These are phyloP conservation scores for Poicephalus meyeri DNA, from an alignment of 2,113 vertebrate genomes.

Conservation along the genomic window DNA sequence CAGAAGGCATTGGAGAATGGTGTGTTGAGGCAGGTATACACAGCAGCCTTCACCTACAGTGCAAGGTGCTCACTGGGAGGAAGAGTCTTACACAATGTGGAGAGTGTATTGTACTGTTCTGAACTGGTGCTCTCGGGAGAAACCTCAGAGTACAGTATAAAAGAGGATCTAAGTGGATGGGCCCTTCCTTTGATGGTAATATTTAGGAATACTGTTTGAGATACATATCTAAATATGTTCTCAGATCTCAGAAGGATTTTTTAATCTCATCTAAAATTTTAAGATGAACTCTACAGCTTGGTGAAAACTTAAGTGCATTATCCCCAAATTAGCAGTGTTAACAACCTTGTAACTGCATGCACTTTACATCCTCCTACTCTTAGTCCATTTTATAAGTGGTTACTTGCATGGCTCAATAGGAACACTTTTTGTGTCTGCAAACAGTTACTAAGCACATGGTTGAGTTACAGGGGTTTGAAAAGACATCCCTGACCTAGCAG, in stretches of 20 bases:
- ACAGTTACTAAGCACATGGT: neutral
- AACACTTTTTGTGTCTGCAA: neutral
- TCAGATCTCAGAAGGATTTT: neutral
- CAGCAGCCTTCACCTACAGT: neutral
- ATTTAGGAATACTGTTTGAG: neutral
- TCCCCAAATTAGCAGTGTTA: neutral
- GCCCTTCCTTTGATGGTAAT: neutral
- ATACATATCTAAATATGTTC: neutral
- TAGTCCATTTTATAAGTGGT: neutral
- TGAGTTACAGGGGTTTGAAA: neutral
- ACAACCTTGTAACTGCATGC: neutral
- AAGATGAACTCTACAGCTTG: neutral
- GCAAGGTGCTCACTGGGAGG: neutral
- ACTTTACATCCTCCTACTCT: neutral
- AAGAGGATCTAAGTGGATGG: neutral
- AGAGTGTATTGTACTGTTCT: neutral
- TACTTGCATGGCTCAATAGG: neutral
- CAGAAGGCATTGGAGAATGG: neutral
- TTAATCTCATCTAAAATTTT: neutral
- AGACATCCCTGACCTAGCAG: neutral
- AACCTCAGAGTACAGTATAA: neutral
- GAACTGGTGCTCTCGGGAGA: neutral
- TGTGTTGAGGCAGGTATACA: neutral
- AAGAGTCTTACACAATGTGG: neutral
- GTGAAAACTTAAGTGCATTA: neutral